phyloP scores from a whole-genome alignment of 2,888 invertebrate species.

The Chydorus sphaericus region DNA sequence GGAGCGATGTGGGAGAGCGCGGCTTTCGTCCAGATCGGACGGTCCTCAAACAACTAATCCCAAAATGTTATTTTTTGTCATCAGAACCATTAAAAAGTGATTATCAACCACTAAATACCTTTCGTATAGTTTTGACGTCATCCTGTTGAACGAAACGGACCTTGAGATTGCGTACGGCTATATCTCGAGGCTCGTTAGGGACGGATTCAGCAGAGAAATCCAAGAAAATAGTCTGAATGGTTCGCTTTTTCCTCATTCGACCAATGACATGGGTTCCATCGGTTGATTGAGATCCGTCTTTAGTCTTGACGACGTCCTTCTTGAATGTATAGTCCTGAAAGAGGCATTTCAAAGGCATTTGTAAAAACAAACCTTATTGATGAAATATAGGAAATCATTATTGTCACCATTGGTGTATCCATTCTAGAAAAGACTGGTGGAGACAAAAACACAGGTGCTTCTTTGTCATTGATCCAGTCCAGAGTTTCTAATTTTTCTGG shows the following conservation, averaged over 20 bases:
- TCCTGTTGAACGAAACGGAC: constrained; percentile 28
- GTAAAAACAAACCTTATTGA: no score
- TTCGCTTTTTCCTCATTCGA: constrained; percentile 36
- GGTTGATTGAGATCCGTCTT: constrained; percentile 19
- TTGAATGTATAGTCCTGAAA: constrained; percentile 24
- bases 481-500: constrained; percentile 23
- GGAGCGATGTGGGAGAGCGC: constrained; percentile 52
- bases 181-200: constrained; percentile 44
- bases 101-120: neutral
- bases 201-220: constrained; percentile 46
- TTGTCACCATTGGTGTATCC: constrained; percentile 40
- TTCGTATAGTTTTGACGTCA: constrained; percentile 8
- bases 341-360: no score
- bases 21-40: constrained; percentile 79
- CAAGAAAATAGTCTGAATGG: constrained; percentile 44
- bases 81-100: neutral
- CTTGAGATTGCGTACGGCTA: constrained; percentile 29
- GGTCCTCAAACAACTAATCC: constrained; percentile 57
- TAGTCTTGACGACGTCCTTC: constrained; percentile 19
- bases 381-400: constrained; percentile 29
- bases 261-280: constrained; percentile 34
- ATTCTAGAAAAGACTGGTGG: constrained; percentile 64
- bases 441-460: constrained; percentile 49
- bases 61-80: constrained; percentile 16
- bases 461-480: constrained; percentile 42